Percentiles rank a stretch among this genome's conserved stretches.
Conservation (phyloP, 2,113 vertebrate genomes). For the Alaudala cheleensis region DNA sequence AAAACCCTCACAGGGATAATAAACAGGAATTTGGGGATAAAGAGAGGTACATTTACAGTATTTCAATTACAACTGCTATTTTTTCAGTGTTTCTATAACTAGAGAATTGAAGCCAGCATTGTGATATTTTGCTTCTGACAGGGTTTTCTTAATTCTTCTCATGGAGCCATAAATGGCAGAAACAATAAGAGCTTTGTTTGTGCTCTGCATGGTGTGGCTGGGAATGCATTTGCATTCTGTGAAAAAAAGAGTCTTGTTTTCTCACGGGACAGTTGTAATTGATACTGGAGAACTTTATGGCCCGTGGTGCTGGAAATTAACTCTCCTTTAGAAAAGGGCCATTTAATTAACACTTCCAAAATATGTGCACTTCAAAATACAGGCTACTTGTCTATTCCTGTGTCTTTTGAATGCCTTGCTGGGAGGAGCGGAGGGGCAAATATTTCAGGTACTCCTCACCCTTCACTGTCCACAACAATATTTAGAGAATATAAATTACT, state of each 20-base stretch:
- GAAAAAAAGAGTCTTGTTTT: slow-evolving; percentile 34
- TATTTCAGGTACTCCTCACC: slow-evolving; percentile 40
- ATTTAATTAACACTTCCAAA: slow-evolving; percentile 2
- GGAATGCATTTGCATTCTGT: background rate
- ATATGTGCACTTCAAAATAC: background rate
- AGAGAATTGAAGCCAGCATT: slow-evolving; percentile 5
- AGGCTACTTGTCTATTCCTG: background rate
- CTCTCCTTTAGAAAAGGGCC: background rate
- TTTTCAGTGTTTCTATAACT: background rate
- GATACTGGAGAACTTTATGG: background rate
- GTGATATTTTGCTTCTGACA: slow-evolving; percentile 35
- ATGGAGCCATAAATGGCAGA: slow-evolving; percentile 27
- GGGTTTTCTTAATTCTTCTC: slow-evolving; percentile 38
- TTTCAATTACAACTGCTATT: background rate
- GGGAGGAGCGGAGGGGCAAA: background rate
- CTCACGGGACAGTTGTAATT: background rate
- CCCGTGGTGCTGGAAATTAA: background rate
- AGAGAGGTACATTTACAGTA: background rate
- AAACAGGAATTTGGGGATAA: background rate
- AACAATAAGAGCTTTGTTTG: slow-evolving; percentile 54
- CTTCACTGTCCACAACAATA: background rate
- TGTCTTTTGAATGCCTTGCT: background rate
- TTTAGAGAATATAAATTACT: background rate
- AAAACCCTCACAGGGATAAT: background rate
- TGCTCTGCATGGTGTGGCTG: background rate